Evolutionary conservation across 2,888 invertebrate species (phyloP).

Genomic region (Thymelicus lineola): DNA sequence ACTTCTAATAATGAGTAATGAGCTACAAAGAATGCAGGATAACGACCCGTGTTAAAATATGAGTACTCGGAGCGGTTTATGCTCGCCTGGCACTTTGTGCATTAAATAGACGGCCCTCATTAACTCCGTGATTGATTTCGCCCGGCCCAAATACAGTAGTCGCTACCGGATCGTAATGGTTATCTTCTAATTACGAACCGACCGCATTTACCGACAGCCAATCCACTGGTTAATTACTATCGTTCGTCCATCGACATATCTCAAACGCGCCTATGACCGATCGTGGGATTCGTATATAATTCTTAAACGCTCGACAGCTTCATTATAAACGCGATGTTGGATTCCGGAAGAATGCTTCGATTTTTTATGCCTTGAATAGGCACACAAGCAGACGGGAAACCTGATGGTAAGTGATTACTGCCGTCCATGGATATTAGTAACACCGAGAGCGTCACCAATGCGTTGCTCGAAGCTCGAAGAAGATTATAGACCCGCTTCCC

Average conservation of each 20-base stretch:
- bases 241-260: slow-evolving; percentile 21
- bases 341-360: background rate
- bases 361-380: too few species aligned
- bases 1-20: slow-evolving; percentile 80
- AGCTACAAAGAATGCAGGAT: slow-evolving; percentile 68
- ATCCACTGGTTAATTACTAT: slow-evolving; percentile 27
- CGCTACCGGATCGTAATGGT: slow-evolving; percentile 47
- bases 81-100: slow-evolving; percentile 51
- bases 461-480: too few species aligned
- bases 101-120: slow-evolving; percentile 64
- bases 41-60: slow-evolving; percentile 59
- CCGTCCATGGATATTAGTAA: too few species aligned
- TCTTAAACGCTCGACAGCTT: background rate
- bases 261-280: slow-evolving; percentile 9
- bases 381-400: too few species aligned
- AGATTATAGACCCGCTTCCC: too few species aligned
- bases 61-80: slow-evolving; percentile 50
- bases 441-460: too few species aligned
- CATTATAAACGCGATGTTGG: background rate
- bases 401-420: too few species aligned
- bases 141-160: slow-evolving; percentile 72
- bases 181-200: slow-evolving; percentile 34
- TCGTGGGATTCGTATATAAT: slow-evolving; percentile 16
- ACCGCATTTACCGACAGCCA: slow-evolving; percentile 22
- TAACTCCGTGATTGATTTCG: slow-evolving; percentile 72